A percentile compares a stretch with the other conserved stretches of the same genome.
phyloP scores from a whole-genome alignment of 2,888 invertebrate species.

The Dorcus parallelipipedus region DNA sequence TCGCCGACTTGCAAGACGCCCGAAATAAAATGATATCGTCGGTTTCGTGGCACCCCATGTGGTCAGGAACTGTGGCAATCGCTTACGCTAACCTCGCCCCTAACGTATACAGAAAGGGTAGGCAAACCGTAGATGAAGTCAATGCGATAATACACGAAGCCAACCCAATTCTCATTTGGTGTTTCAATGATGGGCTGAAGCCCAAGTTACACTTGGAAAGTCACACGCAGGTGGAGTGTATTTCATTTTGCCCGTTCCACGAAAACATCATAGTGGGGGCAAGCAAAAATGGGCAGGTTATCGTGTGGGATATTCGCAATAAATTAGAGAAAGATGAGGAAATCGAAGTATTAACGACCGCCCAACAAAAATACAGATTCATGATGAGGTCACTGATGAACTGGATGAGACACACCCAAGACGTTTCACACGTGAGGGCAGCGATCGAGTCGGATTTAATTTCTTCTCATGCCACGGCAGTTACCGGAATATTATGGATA shows the following conservation, averaged over 20 bases:
- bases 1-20: conserved; percentile 62
- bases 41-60: conserved; percentile 69
- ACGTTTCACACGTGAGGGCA: conserved; percentile 56
- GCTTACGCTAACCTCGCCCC: conserved; percentile 62
- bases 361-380: conserved; percentile 60
- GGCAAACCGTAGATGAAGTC: conserved; percentile 28
- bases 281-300: conserved; percentile 67
- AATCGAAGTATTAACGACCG: conserved; percentile 59
- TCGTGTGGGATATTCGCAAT: conserved; percentile 67
- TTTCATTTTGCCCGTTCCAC: conserved; percentile 68
- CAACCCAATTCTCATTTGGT: conserved; percentile 72
- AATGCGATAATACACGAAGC: conserved; percentile 54
- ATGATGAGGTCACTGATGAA: conserved; percentile 60
- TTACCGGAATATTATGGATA: conserved; percentile 68
- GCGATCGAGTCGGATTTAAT: conserved; percentile 61
- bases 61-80: conserved; percentile 65
- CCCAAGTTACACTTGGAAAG: conserved; percentile 69
- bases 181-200: conserved; percentile 64
- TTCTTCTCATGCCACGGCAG: conserved; percentile 61
- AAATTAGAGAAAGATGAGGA: conserved; percentile 62
- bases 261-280: conserved; percentile 70
- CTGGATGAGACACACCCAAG: conserved; percentile 66
- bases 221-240: conserved; percentile 60
- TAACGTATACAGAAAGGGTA: conserved; percentile 49
- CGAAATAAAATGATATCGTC: conserved; percentile 64